These are phyloP conservation scores for Cordylochernes scorpioides DNA, from an alignment of 2,888 invertebrate species.

Conservation along the genomic window DNA sequence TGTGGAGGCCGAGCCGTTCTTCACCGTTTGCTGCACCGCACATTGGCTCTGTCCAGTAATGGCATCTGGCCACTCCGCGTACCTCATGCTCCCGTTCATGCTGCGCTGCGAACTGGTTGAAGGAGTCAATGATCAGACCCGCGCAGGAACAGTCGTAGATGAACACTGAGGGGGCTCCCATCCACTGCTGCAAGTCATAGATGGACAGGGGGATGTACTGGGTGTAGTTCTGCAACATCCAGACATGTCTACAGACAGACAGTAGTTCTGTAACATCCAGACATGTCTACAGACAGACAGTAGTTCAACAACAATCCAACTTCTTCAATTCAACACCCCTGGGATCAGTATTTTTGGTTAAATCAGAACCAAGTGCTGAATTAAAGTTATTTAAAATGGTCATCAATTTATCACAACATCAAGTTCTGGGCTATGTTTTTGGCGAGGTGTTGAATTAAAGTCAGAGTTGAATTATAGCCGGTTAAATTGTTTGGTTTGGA, in stretches of 20 bases:
- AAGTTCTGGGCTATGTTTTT: too few species aligned
- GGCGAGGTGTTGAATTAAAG: too few species aligned
- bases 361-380: too few species aligned
- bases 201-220: slow-evolving; percentile 97
- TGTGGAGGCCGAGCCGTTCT: slow-evolving; percentile 6
- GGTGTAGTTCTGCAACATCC: slow-evolving; percentile 55
- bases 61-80: slow-evolving; percentile 10
- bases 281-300: too few species aligned
- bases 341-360: too few species aligned
- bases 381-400: too few species aligned
- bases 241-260: slow-evolving; percentile 1
- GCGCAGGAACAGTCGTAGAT: slow-evolving; percentile 98
- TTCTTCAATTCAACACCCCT: too few species aligned
- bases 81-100: slow-evolving; percentile 55
- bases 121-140: slow-evolving; percentile 62
- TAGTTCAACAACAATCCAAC: too few species aligned
- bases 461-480: too few species aligned
- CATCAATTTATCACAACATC: too few species aligned
- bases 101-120: slow-evolving; percentile 55
- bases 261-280: neutral
- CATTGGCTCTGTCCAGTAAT: too few species aligned
- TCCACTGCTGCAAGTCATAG: slow-evolving; percentile 94
- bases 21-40: slow-evolving; percentile 5
- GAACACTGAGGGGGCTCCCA: slow-evolving; percentile 95
- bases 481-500: too few species aligned